phyloP scores from a whole-genome alignment of 2,113 vertebrate genomes.

The Aramus guarauna region DNA sequence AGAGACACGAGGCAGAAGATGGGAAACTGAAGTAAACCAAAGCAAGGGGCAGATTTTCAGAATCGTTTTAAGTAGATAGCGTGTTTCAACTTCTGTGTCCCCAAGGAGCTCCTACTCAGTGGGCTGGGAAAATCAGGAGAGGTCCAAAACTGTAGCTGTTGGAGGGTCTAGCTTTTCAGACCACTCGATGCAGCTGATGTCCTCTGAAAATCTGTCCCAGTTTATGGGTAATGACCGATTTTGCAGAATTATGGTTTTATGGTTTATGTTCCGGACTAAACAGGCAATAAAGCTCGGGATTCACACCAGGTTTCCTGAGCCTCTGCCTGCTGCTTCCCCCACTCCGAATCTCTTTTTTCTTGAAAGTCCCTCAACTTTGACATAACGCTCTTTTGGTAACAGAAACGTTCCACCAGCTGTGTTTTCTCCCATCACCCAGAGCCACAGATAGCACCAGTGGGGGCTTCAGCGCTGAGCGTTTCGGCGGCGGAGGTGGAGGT shows the following conservation, averaged over 20 bases:
- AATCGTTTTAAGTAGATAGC: neutral
- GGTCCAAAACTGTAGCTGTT: neutral
- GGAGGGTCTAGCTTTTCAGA: neutral
- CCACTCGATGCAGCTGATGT: neutral
- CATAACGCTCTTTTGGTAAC: neutral
- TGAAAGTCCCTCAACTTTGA: neutral
- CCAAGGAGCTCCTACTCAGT: neutral
- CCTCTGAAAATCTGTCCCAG: neutral
- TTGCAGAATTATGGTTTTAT: neutral
- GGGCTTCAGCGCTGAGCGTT: conserved; percentile 69
- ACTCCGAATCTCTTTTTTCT: neutral
- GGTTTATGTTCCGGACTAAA: fast-evolving
- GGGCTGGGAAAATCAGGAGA: neutral
- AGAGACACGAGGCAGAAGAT: fast-evolving
- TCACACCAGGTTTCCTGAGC: neutral
- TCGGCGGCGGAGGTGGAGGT: conserved; percentile 84
- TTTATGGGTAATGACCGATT: fast-evolving
- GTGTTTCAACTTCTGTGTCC: neutral
- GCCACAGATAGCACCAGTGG: conserved; percentile 77
- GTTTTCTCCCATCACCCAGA: conserved; percentile 66
- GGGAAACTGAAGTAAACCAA: neutral
- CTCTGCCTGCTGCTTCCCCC: neutral
- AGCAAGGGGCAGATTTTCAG: neutral
- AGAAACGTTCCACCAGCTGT: neutral
- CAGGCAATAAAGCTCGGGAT: fast-evolving